Evolutionary conservation across 2,113 vertebrate genomes (phyloP), one percentile per base, ranked within the genome.

Genomic region (Ammodytes dubius): DNA sequence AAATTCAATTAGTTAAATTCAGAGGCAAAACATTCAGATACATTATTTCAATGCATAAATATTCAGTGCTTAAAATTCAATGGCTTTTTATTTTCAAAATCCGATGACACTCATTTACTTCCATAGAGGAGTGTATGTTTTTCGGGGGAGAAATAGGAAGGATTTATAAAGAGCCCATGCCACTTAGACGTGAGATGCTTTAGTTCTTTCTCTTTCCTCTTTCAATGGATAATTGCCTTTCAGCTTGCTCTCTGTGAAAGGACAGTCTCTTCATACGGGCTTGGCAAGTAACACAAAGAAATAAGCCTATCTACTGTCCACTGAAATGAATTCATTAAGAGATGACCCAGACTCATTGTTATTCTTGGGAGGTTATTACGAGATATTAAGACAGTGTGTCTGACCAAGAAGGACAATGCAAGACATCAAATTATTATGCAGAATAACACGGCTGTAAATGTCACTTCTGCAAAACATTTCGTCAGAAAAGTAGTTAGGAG

Each of bases 301-400:
- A 90, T 61, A 15, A 88, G 85, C 85, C 84, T 79, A 86, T 92
- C 90, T 87, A 65, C 84, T 88, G 77, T 88, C 88, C 86, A 75
- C 37, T 74, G 72, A 91, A 92, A 90, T 79, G 12, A 81, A 90
- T 90, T 94, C 53, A 85, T 93, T 90, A 91, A 68, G 74, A 83
- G 47, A 78, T 75, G 80, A 84, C 65, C 45, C 46, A 61, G 84
- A 74, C 79, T 92, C 90, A 92, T 92, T 88, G 84, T 84, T 86
- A 88, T 83, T 82, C 81, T 19, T 50, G 57, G 54, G 60, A 72
- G 75, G 83, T 78, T 87, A 86, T 83, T 68, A 70, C n/a, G 63
- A 84, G 87, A 75, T 73, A 87, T 86, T 79, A 88, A 82, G 75
- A 80, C 84, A 59, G 59, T 46, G 64, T 70, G 10, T 74, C 42